Conservation (phyloP, 2,888 invertebrate genomes). For the Zootermopsis nevadensis region DNA sequence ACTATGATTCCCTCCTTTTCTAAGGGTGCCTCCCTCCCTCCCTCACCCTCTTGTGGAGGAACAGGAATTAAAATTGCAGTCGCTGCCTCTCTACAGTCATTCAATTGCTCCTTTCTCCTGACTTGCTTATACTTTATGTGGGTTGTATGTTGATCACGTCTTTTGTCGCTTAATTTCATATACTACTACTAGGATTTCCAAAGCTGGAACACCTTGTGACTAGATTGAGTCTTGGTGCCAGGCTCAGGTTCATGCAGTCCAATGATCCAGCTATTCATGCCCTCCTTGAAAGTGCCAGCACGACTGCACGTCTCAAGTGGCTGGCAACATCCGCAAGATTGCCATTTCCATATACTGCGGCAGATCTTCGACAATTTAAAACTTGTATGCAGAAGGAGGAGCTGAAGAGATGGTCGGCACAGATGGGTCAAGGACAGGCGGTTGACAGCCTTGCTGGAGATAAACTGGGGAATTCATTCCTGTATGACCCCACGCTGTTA, state of each 20-base stretch:
- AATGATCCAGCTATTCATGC: not conserved
- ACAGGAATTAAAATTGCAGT: too few species aligned
- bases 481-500: constrained; percentile 54
- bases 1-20: too few species aligned
- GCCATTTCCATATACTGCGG: too few species aligned
- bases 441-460: constrained; percentile 46
- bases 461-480: constrained; percentile 54
- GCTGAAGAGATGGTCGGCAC: not conserved
- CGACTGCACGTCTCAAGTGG: not conserved
- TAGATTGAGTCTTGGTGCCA: constrained; percentile 52
- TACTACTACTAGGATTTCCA: constrained; percentile 58
- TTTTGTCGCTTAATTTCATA: too few species aligned
- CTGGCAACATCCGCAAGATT: not conserved
- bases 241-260: constrained; percentile 18
- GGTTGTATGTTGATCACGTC: too few species aligned
- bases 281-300: not conserved
- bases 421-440: not conserved
- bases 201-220: constrained; percentile 55
- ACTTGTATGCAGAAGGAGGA: not conserved
- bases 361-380: not conserved
- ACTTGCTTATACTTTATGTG: too few species aligned
- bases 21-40: too few species aligned
- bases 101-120: too few species aligned
- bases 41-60: too few species aligned
- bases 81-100: too few species aligned